Base-by-base conservation (phyloP, 1,140 invertebrate genomes). In the Heliconius hermathena region DNA sequence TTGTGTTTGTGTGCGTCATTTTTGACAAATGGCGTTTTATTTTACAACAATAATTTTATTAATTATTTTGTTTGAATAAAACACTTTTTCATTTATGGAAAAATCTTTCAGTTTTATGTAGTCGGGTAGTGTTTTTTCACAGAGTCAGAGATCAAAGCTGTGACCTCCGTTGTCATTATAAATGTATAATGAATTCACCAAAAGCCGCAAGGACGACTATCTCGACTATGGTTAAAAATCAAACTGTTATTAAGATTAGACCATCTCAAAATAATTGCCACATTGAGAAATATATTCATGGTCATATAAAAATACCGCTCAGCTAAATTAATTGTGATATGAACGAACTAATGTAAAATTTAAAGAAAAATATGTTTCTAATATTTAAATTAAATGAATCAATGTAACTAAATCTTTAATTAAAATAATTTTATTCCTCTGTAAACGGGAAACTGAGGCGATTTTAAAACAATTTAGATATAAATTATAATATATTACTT, bases 241-340 rank as follows among this genome's bases (percentile, higher is more conserved):
- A 66, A 66, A 66, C 13, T 72, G 20, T 72, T 38, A 72, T 72
- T 72, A 72, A 26, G 71, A 72, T 41, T 38, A 72, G 71, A 72
- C 33, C 71, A 38, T 41, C 71, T 76, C 16, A 36, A 26, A 76
- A 76, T 76, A 76, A 66, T 46, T 57, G 38, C 33, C 18, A 60
- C 4, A 38, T 70, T 76, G 33, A 20, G 74, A 76, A 76, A 76
- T 76, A 66, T 11, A 76, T 66, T 49, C 74, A 76, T 76, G 74
- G 41, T 13, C 41, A 66, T 3, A 66, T 66, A 66, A 29, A 13
- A 66, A 66, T 66, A 66, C 2, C 22, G 11, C 3, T 57, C 18
- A 57, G 54, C 9, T 26, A 29, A 66, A 66, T 29, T 66, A 8
- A 66, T 66, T 66, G 8, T 22, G 8, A 57, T 9, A 26, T 29